Percentiles rank a stretch among this genome's conserved stretches.
These are phyloP conservation scores for Nymphalis io DNA, from an alignment of 1,140 invertebrate species.

Conservation along the genomic window DNA sequence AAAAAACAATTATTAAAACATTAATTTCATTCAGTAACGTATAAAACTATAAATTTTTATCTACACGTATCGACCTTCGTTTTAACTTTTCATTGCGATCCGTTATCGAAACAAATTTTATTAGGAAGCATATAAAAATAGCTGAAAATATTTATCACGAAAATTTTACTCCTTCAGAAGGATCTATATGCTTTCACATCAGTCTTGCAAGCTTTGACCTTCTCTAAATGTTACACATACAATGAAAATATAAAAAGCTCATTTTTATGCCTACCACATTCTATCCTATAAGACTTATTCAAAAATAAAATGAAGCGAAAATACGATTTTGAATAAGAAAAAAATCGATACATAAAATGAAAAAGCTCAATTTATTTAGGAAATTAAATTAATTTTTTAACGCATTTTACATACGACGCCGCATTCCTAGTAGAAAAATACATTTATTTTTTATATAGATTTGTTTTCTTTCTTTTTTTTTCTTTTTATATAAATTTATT, in stretches of 20 bases:
- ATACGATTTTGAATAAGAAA: background rate
- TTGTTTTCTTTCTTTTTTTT: slow-evolving; percentile 18
- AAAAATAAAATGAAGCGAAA: background rate
- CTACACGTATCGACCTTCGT: slow-evolving; percentile 24
- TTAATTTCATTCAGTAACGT: slow-evolving; percentile 34
- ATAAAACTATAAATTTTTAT: slow-evolving; percentile 46
- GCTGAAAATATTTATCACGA: slow-evolving; percentile 61
- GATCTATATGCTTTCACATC: slow-evolving; percentile 51
- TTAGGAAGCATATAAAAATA: slow-evolving; percentile 65
- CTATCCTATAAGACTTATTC: slow-evolving; percentile 14
- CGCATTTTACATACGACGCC: slow-evolving; percentile 19
- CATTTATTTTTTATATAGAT: slow-evolving; percentile 26
- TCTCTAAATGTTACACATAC: slow-evolving; percentile 43
- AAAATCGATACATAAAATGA: background rate
- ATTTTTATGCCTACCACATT: slow-evolving; percentile 20
- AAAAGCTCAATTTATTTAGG: background rate
- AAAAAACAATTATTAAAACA: slow-evolving; percentile 43
- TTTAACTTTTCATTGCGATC: slow-evolving; percentile 27
- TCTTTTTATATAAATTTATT: slow-evolving; percentile 30
- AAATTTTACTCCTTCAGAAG: slow-evolving; percentile 63
- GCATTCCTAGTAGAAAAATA: slow-evolving; percentile 45
- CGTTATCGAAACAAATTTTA: slow-evolving; percentile 6
- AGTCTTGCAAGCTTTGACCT: slow-evolving; percentile 73
- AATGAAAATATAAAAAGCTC: slow-evolving; percentile 34
- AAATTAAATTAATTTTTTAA: slow-evolving; percentile 1